These are phyloP conservation scores for Drosophila nigromelanica DNA, from an alignment of 1,140 invertebrate genomes.

Conservation along the genomic window DNA sequence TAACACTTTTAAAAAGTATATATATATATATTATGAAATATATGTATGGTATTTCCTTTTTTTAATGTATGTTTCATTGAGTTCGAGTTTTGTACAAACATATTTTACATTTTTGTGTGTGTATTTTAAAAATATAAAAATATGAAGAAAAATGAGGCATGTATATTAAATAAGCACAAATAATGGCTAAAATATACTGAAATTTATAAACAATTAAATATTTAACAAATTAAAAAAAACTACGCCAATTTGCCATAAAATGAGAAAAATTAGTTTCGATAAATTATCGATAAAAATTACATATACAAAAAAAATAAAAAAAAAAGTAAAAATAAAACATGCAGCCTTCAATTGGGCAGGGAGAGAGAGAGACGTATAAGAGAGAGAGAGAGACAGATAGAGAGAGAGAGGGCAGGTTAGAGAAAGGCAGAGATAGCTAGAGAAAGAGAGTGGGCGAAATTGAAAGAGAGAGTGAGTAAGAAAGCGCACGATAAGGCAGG, in stretches of 20 bases:
- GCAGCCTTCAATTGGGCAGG: slow-evolving; percentile 35
- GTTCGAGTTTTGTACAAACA: slow-evolving; percentile 55
- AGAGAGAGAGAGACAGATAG: slow-evolving; percentile 7
- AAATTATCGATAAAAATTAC: slow-evolving; percentile 25
- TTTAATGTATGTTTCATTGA: slow-evolving; percentile 13
- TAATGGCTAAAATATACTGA: neutral
- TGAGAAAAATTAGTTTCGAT: slow-evolving; percentile 21
- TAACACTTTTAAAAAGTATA: slow-evolving; percentile 5
- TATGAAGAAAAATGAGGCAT: slow-evolving; percentile 35
- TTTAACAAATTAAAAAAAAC: neutral
- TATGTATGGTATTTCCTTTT: neutral
- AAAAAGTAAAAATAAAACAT: slow-evolving; percentile 53
- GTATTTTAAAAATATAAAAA: slow-evolving; percentile 54
- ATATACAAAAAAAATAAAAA: slow-evolving; percentile 3
- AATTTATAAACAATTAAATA: neutral
- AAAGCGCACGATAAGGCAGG: slow-evolving; percentile 40
- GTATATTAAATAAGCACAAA: slow-evolving; percentile 13
- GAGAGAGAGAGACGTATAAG: neutral
- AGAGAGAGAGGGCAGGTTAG: slow-evolving; percentile 1
- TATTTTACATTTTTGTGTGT: slow-evolving; percentile 83
- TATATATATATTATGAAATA: neutral
- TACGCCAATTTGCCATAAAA: slow-evolving; percentile 22
- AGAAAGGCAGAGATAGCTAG: slow-evolving; percentile 26
- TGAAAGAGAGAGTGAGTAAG: slow-evolving; percentile 21
- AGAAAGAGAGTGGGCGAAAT: slow-evolving; percentile 17